A percentile compares a stretch with the other conserved stretches of the same genome.
These are phyloP conservation scores for Macrosteles quadrilineatus DNA, from an alignment of 1,140 invertebrate species.

Conservation along the genomic window DNA sequence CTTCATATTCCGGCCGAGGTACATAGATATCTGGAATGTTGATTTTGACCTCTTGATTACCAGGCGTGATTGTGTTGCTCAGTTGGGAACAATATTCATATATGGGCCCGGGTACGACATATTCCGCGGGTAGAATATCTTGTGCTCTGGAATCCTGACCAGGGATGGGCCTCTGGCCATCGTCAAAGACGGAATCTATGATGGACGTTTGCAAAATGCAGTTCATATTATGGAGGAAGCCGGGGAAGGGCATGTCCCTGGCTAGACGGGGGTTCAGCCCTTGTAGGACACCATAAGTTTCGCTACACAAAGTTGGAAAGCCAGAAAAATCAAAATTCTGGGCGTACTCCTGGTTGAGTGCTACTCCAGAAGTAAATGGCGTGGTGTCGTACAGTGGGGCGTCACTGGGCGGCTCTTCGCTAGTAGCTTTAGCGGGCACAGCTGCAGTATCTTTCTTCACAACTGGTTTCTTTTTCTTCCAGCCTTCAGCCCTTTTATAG, in stretches of 20 bases:
- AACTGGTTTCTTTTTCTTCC: neutral
- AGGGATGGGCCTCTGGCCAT: neutral
- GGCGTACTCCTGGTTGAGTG: neutral
- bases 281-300: neutral
- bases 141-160: neutral
- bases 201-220: neutral
- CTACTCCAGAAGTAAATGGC: neutral
- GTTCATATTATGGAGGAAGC: neutral
- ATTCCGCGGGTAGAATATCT: neutral
- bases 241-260: neutral
- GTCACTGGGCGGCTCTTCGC: neutral
- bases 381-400: too few species aligned
- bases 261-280: neutral
- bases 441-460: neutral
- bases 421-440: neutral
- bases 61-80: neutral
- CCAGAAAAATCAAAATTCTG: slow-evolving; percentile 2
- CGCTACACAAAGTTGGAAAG: neutral
- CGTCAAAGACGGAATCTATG: neutral
- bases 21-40: neutral
- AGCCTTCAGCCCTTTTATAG: neutral
- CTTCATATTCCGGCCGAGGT: neutral
- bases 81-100: neutral
- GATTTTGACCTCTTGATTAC: neutral
- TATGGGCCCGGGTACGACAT: neutral